phyloP scores from a whole-genome alignment of 2,797 vertebrate species.

The Eulemur albifrons region DNA sequence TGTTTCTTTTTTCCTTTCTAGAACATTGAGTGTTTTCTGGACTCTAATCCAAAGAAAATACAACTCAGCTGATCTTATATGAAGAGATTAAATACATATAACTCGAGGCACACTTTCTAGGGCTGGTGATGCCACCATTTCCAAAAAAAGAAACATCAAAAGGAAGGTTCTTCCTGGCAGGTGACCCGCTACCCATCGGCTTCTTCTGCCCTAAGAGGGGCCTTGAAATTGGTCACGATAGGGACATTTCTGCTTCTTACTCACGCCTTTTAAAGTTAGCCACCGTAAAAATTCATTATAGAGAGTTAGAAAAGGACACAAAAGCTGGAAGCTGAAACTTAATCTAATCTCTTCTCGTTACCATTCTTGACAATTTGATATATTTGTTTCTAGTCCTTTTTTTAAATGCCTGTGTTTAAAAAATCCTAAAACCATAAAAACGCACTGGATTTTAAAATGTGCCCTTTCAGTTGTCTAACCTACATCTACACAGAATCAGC shows the following conservation, averaged over 20 bases:
- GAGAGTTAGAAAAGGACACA: neutral
- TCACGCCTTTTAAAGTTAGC: neutral
- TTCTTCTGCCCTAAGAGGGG: neutral
- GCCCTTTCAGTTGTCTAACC: neutral
- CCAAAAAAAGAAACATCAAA: neutral
- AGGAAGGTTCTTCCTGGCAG: neutral
- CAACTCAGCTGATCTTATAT: neutral
- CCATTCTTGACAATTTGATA: neutral
- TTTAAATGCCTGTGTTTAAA: neutral
- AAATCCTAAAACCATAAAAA: neutral
- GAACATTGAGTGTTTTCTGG: neutral
- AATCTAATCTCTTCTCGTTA: neutral
- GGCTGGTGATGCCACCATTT: neutral
- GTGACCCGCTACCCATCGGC: neutral
- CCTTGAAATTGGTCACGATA: accelerated
- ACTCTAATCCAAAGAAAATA: neutral
- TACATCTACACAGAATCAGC: neutral
- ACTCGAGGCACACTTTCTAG: neutral
- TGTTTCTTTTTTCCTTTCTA: neutral
- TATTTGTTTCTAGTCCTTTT: neutral
- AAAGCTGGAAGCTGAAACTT: neutral
- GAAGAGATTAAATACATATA: accelerated
- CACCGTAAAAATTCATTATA: neutral
- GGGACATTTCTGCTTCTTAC: neutral
- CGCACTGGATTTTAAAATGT: neutral